Evolutionary conservation across 2,113 vertebrate genomes (phyloP).

Genomic region (Platanista minor): DNA sequence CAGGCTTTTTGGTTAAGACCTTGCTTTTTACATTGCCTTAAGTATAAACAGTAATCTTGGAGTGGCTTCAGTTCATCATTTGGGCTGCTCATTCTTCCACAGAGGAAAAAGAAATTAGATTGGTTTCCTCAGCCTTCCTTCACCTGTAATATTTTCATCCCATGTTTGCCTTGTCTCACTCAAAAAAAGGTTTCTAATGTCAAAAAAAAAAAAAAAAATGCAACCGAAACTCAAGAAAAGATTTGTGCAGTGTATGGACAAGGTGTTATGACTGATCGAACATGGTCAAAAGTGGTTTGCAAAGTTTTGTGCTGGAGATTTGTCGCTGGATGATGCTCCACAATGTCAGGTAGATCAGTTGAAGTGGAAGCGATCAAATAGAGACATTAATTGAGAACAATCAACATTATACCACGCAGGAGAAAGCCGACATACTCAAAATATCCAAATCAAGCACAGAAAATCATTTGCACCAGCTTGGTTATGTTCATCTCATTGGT

Average conservation of each 20-base stretch:
- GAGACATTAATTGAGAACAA: not conserved
- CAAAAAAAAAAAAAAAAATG: not conserved
- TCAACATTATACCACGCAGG: not conserved
- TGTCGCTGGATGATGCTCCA: not conserved
- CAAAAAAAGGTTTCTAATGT: not conserved
- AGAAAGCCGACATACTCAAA: not conserved
- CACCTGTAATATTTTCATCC: not conserved
- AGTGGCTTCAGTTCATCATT: not conserved
- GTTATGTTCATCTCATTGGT: not conserved
- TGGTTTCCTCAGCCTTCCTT: not conserved
- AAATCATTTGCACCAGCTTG: not conserved
- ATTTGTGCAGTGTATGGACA: not conserved
- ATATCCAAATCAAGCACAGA: not conserved
- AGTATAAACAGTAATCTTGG: not conserved
- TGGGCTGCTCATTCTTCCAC: not conserved
- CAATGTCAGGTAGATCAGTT: not conserved
- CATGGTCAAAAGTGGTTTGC: not conserved
- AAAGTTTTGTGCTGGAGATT: not conserved
- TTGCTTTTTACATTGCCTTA: conserved; percentile 32
- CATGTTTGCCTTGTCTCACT: not conserved
- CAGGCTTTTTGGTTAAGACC: not conserved
- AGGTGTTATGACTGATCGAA: not conserved
- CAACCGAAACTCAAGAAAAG: not conserved
- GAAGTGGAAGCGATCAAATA: too few species aligned
- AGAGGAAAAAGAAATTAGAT: not conserved